Evolutionary conservation across 2,888 invertebrate genomes (phyloP).

Genomic region (Sarcophaga variegata): DNA sequence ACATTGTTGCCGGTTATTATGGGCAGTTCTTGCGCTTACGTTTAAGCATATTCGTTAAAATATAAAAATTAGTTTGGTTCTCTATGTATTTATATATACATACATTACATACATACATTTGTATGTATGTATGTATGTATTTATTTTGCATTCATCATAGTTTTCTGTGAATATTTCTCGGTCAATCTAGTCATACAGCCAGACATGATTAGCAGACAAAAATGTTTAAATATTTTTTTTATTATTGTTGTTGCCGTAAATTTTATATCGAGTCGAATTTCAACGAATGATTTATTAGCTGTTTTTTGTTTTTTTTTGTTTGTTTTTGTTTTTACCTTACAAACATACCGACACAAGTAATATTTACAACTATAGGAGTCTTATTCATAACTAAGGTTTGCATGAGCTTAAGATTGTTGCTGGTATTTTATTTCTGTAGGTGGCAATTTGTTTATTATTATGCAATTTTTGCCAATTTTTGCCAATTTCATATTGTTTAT

Average conservation of each 20-base stretch:
- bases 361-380: not conserved
- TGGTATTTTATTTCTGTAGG: constrained; percentile 39
- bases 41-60: constrained; percentile 10
- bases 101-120: too few species aligned
- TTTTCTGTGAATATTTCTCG: constrained; percentile 44
- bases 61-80: not conserved
- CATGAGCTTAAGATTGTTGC: not conserved
- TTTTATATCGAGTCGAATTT: not conserved
- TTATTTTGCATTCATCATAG: constrained; percentile 16
- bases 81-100: not conserved
- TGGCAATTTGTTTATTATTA: constrained; percentile 54
- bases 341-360: too few species aligned
- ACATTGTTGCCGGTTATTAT: constrained; percentile 18
- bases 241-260: not conserved
- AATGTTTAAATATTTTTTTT: constrained; percentile 1
- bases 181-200: constrained; percentile 36
- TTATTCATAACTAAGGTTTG: not conserved
- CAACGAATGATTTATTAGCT: constrained; percentile 35
- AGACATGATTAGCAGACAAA: constrained; percentile 16
- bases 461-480: constrained; percentile 57
- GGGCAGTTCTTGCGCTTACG: not conserved
- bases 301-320: not conserved
- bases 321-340: not conserved
- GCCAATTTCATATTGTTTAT: not conserved
- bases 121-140: too few species aligned